phyloP scores from a whole-genome alignment of 2,888 invertebrate genomes.

The Steinernema hermaphroditum region DNA sequence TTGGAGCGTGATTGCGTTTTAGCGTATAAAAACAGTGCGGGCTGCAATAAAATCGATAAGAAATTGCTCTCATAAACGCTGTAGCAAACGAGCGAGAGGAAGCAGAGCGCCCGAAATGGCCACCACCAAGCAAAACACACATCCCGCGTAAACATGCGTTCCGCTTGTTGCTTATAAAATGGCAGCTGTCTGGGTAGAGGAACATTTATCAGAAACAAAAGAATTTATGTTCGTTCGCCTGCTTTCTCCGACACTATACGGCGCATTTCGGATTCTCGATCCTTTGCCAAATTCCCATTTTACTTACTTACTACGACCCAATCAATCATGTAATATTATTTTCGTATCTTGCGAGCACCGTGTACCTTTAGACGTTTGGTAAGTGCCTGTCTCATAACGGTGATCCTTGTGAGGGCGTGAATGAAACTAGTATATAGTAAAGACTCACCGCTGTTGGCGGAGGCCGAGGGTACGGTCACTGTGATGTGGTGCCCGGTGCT shows the following conservation, averaged over 20 bases:
- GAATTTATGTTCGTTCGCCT: no score
- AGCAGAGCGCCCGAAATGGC: not conserved
- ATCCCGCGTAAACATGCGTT: constrained; percentile 13
- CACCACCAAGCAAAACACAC: constrained; percentile 11
- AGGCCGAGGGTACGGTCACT: constrained; percentile 10
- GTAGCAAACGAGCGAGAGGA: not conserved
- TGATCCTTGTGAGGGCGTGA: no score
- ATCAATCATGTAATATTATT: no score
- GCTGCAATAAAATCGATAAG: constrained; percentile 1
- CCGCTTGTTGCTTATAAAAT: constrained; percentile 24
- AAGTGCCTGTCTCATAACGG: no score
- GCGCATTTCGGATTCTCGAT: no score
- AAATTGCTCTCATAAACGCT: not conserved
- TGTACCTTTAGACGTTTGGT: no score
- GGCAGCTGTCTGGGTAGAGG: not conserved
- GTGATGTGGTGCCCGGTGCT: constrained; percentile 21
- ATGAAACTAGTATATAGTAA: not conserved
- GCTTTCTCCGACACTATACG: no score
- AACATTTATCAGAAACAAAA: not conserved
- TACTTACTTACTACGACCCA: no score
- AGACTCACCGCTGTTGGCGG: constrained; percentile 29
- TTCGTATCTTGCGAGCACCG: no score
- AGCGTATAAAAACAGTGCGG: not conserved
- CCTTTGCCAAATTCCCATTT: no score
- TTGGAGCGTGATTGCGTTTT: not conserved